Percentiles rank a stretch among this genome's conserved stretches.
These are phyloP conservation scores for Aphelocoma coerulescens DNA, from an alignment of 2,113 vertebrate species.

Conservation along the genomic window DNA sequence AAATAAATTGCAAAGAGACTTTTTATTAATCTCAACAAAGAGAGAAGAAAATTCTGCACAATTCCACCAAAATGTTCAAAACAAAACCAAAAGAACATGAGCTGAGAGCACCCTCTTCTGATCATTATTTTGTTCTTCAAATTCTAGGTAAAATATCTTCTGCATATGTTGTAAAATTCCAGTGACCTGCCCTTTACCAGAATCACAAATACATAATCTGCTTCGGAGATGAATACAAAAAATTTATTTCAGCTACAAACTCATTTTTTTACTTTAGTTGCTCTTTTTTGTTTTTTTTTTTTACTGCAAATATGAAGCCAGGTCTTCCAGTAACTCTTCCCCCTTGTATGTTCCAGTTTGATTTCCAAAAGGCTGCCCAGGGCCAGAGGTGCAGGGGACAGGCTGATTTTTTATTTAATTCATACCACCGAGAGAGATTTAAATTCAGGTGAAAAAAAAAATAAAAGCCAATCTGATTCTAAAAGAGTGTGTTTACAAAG, in stretches of 20 bases:
- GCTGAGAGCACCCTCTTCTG: conserved; percentile 64
- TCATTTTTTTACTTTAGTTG: not conserved
- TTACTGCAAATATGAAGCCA: not conserved
- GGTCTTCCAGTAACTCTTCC: not conserved
- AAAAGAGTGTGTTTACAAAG: not conserved
- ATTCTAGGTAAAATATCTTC: not conserved
- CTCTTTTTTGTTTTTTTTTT: not conserved
- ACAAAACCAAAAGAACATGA: not conserved
- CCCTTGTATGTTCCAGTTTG: not conserved
- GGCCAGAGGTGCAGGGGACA: not conserved
- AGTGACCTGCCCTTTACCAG: not conserved
- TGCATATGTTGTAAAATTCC: not conserved
- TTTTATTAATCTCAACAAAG: not conserved
- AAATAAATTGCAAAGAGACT: not conserved
- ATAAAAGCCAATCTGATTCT: not conserved
- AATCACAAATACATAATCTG: not conserved
- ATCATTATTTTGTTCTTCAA: not conserved
- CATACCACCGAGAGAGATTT: not conserved
- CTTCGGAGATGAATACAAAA: not conserved
- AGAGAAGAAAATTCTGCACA: not conserved
- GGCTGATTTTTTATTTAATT: not conserved
- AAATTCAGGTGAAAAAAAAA: not conserved
- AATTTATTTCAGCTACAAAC: not conserved
- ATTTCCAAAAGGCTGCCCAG: not conserved
- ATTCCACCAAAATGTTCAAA: not conserved